phyloP scores from a whole-genome alignment of 2,888 invertebrate genomes.

The Nomada ferruginata region DNA sequence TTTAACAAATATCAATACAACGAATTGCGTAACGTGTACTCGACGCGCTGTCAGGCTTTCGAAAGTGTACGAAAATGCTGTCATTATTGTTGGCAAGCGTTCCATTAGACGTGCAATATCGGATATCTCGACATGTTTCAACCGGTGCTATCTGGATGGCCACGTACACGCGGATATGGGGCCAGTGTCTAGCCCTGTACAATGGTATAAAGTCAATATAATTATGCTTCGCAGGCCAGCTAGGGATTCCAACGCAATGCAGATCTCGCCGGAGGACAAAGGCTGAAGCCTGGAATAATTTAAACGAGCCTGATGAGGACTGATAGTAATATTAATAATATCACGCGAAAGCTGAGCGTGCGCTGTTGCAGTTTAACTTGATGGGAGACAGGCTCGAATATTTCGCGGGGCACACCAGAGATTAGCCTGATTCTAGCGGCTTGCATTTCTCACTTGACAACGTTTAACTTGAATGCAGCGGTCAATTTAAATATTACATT shows the following conservation, averaged over 20 bases:
- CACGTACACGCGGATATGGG: constrained; percentile 11
- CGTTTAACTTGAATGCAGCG: too few species aligned
- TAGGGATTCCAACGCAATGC: constrained; percentile 36
- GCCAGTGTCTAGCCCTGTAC: constrained; percentile 8
- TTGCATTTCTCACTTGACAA: background rate
- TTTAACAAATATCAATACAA: background rate
- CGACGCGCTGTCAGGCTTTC: background rate
- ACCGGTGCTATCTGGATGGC: constrained; percentile 41
- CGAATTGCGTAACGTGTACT: background rate
- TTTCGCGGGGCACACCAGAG: constrained; percentile 18
- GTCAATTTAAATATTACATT: too few species aligned
- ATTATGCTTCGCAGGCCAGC: constrained; percentile 45
- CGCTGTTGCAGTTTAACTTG: background rate
- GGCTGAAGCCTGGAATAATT: constrained; percentile 55
- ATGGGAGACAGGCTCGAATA: background rate
- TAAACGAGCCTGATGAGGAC: constrained; percentile 44
- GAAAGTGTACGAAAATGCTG: background rate
- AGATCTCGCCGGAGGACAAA: constrained; percentile 49
- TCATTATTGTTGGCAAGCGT: background rate
- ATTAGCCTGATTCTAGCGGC: constrained; percentile 5
- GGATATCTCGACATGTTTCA: constrained; percentile 42
- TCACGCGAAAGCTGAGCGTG: constrained; percentile 22
- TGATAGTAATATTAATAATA: constrained; percentile 61
- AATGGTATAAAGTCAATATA: constrained; percentile 65
- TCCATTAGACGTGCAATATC: constrained; percentile 33